Evolutionary conservation across 1,140 invertebrate species (phyloP), one percentile per base, ranked within the genome.

Genomic region (Drosophila kohkoa): DNA sequence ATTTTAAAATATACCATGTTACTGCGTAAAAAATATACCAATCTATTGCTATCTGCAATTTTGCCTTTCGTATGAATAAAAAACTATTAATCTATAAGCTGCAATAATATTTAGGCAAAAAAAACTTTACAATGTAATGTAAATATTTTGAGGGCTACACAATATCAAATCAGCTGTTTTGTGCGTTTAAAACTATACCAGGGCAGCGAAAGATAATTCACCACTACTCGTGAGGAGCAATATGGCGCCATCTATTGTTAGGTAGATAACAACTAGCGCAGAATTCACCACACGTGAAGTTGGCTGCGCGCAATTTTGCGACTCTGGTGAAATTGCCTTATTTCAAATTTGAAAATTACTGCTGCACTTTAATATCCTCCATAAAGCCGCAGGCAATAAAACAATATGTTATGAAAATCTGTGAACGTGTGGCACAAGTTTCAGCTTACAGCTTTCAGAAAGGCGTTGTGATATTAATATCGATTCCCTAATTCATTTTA

Each of bases 161-260:
- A 43, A 13, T 13, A 43, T 43, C 0, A 13, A 43, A 43, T 43
- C 41, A 13, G n/a, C 41, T 43, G 41, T 43, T 13, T 43, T 3
- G 3, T 43, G 3, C 7, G 0, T 1, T 11, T n/a, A 41, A 10
- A 41, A 4, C 3, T 41, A n/a, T 4, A 3, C 11, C 11, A 32
- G 30, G 38, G 38, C 38, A n/a, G 35, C 6, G 8, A 38, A 7
- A 38, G 0, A 10, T 10, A 38, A 43, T 7, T 43, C n/a, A 13
- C 5, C 4, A 13, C 41, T 4, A n/a, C 13, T 43, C 5, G 41
- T 20, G 45, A 11, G 15, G 0, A 32, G 35, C 25, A 25, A 10
- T 2, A 1, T 5, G 4, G n/a, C 48, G 62, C 69, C 62, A 66
- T 32, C 69, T 72, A 41, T 58, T 10, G 43, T 5, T 6, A 0